These are phyloP conservation scores for Oxytorus armatus DNA, from an alignment of 2,888 invertebrate genomes.

Conservation along the genomic window DNA sequence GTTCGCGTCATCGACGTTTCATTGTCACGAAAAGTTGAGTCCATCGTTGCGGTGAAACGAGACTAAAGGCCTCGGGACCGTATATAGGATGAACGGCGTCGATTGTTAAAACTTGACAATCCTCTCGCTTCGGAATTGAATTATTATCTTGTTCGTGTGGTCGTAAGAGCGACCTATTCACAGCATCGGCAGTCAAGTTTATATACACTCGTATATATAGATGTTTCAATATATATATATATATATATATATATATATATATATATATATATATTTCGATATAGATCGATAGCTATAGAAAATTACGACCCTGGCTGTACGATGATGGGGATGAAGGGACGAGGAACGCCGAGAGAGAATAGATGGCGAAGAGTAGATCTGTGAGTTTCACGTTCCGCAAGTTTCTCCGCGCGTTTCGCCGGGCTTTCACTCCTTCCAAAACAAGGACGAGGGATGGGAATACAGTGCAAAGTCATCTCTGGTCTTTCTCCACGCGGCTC, in stretches of 20 bases:
- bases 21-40: constrained; percentile 68
- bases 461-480: constrained; percentile 1
- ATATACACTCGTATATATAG: background rate
- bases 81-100: constrained; percentile 10
- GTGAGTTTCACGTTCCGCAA: constrained; percentile 51
- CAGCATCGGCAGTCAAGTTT: constrained; percentile 17
- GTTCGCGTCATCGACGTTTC: constrained; percentile 59
- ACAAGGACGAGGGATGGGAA: too few relatives aligned
- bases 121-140: constrained; percentile 66
- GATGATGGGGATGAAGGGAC: background rate
- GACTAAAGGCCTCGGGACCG: background rate
- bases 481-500: background rate
- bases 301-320: constrained; percentile 29
- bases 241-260: background rate
- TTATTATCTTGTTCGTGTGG: constrained; percentile 63
- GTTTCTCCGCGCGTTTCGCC: constrained; percentile 47
- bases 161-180: constrained; percentile 30
- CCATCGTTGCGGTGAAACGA: constrained; percentile 14
- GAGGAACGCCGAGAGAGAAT: constrained; percentile 40
- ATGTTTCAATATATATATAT: too few relatives aligned
- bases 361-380: constrained; percentile 19
- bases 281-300: background rate
- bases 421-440: constrained; percentile 39
- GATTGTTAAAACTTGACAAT: constrained; percentile 71
- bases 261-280: background rate